Percentiles rank a stretch among this genome's conserved stretches.
Evolutionary conservation across 2,113 vertebrate genomes (phyloP).

Genomic region (Callipepla californica): DNA sequence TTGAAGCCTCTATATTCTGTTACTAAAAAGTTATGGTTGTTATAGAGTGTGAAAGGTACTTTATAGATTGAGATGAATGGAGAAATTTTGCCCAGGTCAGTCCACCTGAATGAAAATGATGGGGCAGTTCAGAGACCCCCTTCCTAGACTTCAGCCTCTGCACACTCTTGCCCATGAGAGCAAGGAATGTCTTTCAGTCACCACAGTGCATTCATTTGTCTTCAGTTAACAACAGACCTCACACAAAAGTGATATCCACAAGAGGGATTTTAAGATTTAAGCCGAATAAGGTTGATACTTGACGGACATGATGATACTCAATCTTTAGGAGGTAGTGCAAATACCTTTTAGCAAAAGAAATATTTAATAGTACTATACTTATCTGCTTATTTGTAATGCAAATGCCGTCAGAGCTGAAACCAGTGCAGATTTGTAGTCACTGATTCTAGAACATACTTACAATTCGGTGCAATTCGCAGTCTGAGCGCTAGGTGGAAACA

Average conservation of each 20-base stretch:
- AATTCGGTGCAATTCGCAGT: neutral
- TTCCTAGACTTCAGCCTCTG: neutral
- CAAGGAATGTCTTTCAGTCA: neutral
- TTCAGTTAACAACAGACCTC: neutral
- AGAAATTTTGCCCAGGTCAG: neutral
- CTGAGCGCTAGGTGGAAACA: conserved; percentile 71
- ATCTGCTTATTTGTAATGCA: neutral
- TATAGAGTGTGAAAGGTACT: neutral
- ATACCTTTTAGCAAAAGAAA: neutral
- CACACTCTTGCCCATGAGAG: neutral
- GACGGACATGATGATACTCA: neutral
- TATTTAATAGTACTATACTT: neutral
- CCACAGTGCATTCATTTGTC: neutral
- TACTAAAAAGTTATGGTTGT: neutral
- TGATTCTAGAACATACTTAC: neutral
- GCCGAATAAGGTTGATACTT: neutral
- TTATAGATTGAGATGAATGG: neutral
- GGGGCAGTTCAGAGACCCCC: neutral
- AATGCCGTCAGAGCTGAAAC: neutral
- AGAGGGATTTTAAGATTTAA: neutral
- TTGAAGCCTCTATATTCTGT: neutral
- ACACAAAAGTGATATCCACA: neutral
- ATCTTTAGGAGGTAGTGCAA: neutral
- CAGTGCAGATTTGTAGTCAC: accelerated
- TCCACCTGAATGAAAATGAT: neutral